A percentile compares a stretch with the other conserved stretches of the same genome.
phyloP scores from a whole-genome alignment of 2,888 invertebrate genomes.

The Stegophylla sp. region DNA sequence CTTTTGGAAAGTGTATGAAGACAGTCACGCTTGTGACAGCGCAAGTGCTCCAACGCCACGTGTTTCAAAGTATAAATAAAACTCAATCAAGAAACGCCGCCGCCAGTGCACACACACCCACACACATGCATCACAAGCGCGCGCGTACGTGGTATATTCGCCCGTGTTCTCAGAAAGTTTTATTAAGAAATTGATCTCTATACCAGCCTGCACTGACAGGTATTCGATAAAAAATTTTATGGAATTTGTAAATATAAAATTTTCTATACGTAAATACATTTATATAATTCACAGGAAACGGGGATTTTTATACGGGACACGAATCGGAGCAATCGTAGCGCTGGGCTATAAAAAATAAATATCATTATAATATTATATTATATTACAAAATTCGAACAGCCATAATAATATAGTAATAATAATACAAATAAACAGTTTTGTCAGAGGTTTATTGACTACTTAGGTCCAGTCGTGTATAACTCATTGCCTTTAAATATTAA shows the following conservation, averaged over 20 bases:
- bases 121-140: too few relatives aligned
- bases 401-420: too few relatives aligned
- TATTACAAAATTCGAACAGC: too few relatives aligned
- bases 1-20: background rate
- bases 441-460: too few relatives aligned
- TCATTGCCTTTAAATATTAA: too few relatives aligned
- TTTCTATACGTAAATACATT: background rate
- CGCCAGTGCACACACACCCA: background rate
- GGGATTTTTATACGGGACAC: slow-evolving; percentile 7
- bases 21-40: background rate
- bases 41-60: background rate
- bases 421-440: too few relatives aligned
- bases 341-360: background rate
- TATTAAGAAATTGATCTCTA: background rate
- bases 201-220: background rate
- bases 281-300: background rate
- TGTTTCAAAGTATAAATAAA: slow-evolving; percentile 34
- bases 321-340: background rate
- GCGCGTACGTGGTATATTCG: background rate
- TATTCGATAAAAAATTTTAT: background rate
- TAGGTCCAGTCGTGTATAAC: too few relatives aligned
- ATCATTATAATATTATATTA: background rate
- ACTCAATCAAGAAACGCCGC: slow-evolving; percentile 14
- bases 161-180: background rate
- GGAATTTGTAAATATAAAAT: background rate